A percentile compares a stretch with the other conserved stretches of the same genome.
phyloP scores from a whole-genome alignment of 2,797 vertebrate genomes.

The Macroramphosus scolopax region DNA sequence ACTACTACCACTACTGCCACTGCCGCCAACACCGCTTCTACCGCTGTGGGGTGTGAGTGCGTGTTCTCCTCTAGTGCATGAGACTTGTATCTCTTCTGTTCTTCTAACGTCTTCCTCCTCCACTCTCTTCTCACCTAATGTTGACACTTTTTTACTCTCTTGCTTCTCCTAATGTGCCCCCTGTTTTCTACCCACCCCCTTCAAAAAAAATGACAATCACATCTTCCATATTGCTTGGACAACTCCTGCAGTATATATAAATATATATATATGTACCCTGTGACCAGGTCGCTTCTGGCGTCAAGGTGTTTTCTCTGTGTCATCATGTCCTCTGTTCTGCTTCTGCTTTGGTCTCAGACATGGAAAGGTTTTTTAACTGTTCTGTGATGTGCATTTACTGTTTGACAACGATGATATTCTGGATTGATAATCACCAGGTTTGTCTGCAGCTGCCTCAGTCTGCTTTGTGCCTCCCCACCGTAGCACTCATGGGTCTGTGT shows the following conservation, averaged over 20 bases:
- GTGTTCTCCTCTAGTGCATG: constrained; percentile 99
- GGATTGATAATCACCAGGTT: constrained; percentile 70
- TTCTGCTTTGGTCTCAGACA: constrained; percentile 80
- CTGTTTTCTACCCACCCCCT: constrained; percentile 72
- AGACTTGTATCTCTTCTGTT: constrained; percentile 76
- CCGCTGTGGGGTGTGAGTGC: constrained; percentile 99
- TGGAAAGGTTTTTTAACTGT: constrained; percentile 58
- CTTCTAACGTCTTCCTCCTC: constrained; percentile 90
- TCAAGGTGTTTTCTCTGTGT: constrained; percentile 81
- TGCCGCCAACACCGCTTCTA: constrained; percentile 97
- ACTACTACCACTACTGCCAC: constrained; percentile 85
- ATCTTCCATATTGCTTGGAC: constrained; percentile 78
- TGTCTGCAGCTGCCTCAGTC: constrained; percentile 79
- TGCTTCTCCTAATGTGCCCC: constrained; percentile 87
- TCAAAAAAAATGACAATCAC: constrained; percentile 44
- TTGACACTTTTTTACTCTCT: constrained; percentile 84
- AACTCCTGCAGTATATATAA: constrained; percentile 73
- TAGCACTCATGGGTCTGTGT: constrained; percentile 72
- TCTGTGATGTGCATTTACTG: constrained; percentile 46
- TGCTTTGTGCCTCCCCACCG: constrained; percentile 65
- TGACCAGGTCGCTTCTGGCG: constrained; percentile 82
- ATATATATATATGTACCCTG: constrained; percentile 70
- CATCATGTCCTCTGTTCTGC: constrained; percentile 76
- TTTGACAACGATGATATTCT: constrained; percentile 39
- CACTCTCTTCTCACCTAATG: constrained; percentile 83